These are phyloP conservation scores for Talpa occidentalis DNA, from an alignment of 2,113 vertebrate genomes.

Conservation along the genomic window DNA sequence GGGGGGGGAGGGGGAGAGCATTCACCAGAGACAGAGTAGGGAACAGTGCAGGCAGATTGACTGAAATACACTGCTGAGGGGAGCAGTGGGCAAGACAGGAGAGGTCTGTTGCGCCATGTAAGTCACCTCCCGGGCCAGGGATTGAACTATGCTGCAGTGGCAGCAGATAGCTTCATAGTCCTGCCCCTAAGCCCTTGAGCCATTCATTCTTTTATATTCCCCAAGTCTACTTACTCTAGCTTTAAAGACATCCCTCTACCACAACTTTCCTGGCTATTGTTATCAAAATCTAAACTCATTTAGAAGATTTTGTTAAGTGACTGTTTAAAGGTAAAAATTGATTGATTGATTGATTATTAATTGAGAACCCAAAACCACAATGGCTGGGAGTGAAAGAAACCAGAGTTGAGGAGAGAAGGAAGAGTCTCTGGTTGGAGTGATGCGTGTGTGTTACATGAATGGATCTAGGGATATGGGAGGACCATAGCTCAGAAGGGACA, in stretches of 20 bases:
- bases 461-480: neutral
- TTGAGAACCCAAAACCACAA: neutral
- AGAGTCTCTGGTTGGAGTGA: neutral
- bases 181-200: too few species aligned
- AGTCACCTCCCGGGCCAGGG: too few species aligned
- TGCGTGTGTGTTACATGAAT: neutral
- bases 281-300: constrained; percentile 20
- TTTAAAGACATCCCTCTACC: neutral
- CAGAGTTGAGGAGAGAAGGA: neutral
- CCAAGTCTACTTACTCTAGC: neutral
- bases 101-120: too few species aligned
- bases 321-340: neutral
- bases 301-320: neutral
- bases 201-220: neutral
- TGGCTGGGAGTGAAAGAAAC: neutral
- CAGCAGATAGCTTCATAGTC: too few species aligned
- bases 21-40: too few species aligned
- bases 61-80: too few species aligned
- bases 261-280: neutral
- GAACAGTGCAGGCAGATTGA: too few species aligned
- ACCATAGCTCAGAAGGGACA: neutral
- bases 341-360: neutral
- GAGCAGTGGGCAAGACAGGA: too few species aligned
- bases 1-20: too few species aligned
- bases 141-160: too few species aligned